These are phyloP conservation scores for Xestia sexstrigata DNA, from an alignment of 2,888 invertebrate species.

Conservation along the genomic window DNA sequence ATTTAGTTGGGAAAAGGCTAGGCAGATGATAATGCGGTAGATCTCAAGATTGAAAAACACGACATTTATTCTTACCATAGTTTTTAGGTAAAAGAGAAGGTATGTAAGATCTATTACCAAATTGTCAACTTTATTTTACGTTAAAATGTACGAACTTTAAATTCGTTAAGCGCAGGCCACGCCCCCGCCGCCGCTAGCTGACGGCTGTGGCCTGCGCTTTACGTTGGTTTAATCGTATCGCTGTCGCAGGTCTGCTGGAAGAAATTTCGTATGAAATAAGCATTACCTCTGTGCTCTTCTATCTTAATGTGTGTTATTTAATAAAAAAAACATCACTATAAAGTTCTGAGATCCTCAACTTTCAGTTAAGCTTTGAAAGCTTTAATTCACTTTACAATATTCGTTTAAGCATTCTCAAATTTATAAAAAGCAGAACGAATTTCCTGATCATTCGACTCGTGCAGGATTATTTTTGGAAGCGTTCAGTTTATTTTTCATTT, in stretches of 20 bases:
- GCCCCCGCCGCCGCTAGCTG: too few species aligned
- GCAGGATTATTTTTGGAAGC: conserved; percentile 16
- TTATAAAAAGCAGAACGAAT: conserved; percentile 7
- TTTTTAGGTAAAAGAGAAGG: neutral
- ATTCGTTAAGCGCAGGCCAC: too few species aligned
- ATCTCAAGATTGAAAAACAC: neutral
- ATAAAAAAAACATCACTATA: neutral
- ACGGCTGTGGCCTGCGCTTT: too few species aligned
- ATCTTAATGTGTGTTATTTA: neutral
- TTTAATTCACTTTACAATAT: conserved; percentile 23
- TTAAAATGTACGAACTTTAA: neutral
- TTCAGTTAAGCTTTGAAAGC: conserved; percentile 24
- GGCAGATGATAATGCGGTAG: neutral
- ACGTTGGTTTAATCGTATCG: neutral
- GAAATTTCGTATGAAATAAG: neutral
- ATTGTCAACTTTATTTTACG: neutral
- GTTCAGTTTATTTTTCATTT: conserved; percentile 26
- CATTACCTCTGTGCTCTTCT: neutral
- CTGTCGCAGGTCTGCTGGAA: neutral
- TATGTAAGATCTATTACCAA: neutral
- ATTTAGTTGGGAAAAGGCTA: too few species aligned
- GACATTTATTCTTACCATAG: neutral
- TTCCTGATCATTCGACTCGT: conserved; percentile 15
- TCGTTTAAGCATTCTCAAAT: conserved; percentile 16
- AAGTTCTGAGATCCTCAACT: conserved; percentile 6